These are phyloP conservation scores for Frieseomelitta varia DNA, from an alignment of 1,140 invertebrate species.

Conservation along the genomic window DNA sequence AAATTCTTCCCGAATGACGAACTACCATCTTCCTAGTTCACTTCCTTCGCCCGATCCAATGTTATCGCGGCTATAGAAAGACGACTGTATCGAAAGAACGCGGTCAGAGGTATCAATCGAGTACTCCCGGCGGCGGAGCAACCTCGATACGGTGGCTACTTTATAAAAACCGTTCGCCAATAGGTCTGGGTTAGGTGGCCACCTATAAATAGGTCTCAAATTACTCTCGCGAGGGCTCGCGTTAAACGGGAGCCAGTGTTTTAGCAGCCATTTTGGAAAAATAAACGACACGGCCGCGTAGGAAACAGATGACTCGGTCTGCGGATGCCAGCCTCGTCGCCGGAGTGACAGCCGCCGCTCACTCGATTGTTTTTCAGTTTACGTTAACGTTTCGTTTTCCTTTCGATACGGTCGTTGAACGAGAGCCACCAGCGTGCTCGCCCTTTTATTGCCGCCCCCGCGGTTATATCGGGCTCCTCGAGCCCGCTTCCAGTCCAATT, in stretches of 20 bases:
- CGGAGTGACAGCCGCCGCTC: conserved; percentile 78
- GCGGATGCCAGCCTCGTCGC: conserved; percentile 72
- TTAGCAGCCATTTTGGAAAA: conserved; percentile 80
- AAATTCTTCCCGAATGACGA: background rate
- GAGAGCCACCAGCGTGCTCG: conserved; percentile 55
- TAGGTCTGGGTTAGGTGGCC: conserved; percentile 53
- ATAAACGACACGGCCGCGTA: conserved; percentile 74
- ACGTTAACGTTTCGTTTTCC: conserved; percentile 77
- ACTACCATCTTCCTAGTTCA: background rate
- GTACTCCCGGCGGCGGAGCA: background rate
- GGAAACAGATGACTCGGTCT: conserved; percentile 78
- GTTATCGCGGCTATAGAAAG: background rate
- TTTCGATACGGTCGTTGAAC: conserved; percentile 79
- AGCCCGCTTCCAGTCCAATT: conserved; percentile 67
- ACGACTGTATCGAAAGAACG: background rate
- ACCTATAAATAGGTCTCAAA: conserved; percentile 78
- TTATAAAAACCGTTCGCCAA: conserved; percentile 45
- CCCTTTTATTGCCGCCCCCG: conserved; percentile 63
- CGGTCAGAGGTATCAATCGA: background rate
- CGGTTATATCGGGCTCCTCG: conserved; percentile 75
- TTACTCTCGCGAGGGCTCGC: conserved; percentile 74
- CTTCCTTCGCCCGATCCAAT: background rate
- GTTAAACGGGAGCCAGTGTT: conserved; percentile 65
- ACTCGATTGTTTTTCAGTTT: conserved; percentile 80
- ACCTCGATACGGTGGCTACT: conserved; percentile 17